Percentiles rank a stretch among this genome's conserved stretches.
These are phyloP conservation scores for Charina bottae DNA, from an alignment of 2,113 vertebrate species.

Conservation along the genomic window DNA sequence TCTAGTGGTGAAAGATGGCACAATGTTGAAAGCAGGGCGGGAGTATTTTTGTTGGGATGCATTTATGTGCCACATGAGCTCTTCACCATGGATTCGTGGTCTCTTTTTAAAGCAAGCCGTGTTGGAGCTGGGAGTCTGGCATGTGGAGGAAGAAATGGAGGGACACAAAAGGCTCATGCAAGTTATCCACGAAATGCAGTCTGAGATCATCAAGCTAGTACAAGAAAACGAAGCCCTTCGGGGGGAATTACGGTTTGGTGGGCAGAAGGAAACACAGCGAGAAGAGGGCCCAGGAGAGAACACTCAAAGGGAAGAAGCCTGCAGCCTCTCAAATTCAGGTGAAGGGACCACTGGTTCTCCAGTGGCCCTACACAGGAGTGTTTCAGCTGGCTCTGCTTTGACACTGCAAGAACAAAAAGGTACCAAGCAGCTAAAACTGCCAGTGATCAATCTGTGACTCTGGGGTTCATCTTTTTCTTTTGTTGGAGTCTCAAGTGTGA, in stretches of 20 bases:
- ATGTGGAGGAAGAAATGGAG: conserved; percentile 75
- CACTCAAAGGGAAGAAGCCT: background rate
- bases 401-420: conserved; percentile 75
- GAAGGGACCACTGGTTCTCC: background rate
- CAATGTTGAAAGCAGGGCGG: conserved; percentile 68
- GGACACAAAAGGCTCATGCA: conserved; percentile 76
- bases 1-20: conserved; percentile 78
- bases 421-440: conserved; percentile 28
- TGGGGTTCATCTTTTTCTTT: background rate
- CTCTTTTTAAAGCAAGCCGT: conserved; percentile 18
- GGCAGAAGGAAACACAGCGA: background rate
- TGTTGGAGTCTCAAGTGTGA: background rate
- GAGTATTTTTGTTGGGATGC: conserved; percentile 57
- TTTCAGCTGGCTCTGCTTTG: conserved; percentile 56
- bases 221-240: conserved; percentile 83
- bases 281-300: background rate
- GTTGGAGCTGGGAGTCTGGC: background rate
- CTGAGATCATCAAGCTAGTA: conserved; percentile 85
- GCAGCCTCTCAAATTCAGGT: fast-evolving
- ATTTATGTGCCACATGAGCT: conserved; percentile 41
- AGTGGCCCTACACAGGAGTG: conserved; percentile 58
- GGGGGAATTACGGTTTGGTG: conserved; percentile 64
- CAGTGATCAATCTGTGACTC: fast-evolving
- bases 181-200: conserved; percentile 84
- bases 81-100: background rate